Evolutionary conservation across 1,140 invertebrate genomes (phyloP), one percentile per base, ranked within the genome.

Genomic region (Habropoda laboriosa): DNA sequence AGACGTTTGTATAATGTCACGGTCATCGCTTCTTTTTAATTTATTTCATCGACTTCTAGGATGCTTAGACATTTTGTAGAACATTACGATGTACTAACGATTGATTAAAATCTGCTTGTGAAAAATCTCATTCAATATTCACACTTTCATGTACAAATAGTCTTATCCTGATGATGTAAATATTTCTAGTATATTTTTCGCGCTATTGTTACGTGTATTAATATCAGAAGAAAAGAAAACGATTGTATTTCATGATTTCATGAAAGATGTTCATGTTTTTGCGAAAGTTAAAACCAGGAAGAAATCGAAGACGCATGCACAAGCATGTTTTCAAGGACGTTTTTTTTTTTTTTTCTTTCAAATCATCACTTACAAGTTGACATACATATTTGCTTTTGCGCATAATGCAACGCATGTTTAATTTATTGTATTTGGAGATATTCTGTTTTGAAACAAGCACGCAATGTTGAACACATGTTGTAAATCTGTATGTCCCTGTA

Each of bases 341-440:
- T 38, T n/a, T 40, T 70, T 0, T 60, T 18, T 38, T n/a, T 40
- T 70, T 0, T 60, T 60, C 30, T 16, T 38, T 57, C 45, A 13
- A 16, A 49, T 8, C 24, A 60, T 78, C 13, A 21, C n/a, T 13
- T 24, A 16, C 6, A 2, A 5, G n/a, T 10, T 74, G 30, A 74
- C 53, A 51, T 13, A 42, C 24, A 16, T 32, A 45, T 38, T 30
- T 57, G 2, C n/a, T 27, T 61, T 51, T 47, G 10, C 18, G 21
- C 3, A 32, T 24, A 24, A 58, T 21, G 12, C 32, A 32, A 45
- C 27, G 3, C 21, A 35, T 3, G 13, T n/a, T 47, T 27, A 47
- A 68, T 68, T 58, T 35, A 45, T 38, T 45, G 32, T 27, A 8
- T 70, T 60, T 38, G 66, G 27, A 45, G 60, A 58, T 45, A 58